Evolutionary conservation across 2,888 invertebrate genomes (phyloP).

Genomic region (Dendrolimus houi): DNA sequence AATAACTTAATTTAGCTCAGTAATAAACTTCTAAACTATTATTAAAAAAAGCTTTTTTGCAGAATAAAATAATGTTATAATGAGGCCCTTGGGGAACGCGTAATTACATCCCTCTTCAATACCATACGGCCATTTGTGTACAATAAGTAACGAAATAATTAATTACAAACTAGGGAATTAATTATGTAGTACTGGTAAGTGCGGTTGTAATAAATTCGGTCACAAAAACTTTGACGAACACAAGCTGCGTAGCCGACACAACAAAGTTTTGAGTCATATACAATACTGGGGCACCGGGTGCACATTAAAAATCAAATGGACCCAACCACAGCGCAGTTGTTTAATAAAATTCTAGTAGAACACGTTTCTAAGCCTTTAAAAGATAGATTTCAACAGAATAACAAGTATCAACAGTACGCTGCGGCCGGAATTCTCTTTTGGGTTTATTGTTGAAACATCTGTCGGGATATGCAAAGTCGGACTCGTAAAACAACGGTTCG

Average conservation of each 20-base stretch:
- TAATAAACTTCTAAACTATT: too few relatives aligned
- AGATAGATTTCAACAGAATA: constrained; percentile 44
- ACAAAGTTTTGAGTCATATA: not conserved
- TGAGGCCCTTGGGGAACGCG: not conserved
- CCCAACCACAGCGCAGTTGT: constrained; percentile 21
- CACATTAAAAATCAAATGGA: constrained; percentile 11
- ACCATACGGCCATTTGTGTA: not conserved
- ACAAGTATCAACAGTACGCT: constrained; percentile 40
- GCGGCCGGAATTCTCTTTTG: constrained; percentile 44
- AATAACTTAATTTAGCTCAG: too few relatives aligned
- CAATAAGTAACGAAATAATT: not conserved
- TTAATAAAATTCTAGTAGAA: constrained; percentile 38
- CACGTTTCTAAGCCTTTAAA: constrained; percentile 39
- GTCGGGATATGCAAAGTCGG: constrained; percentile 65
- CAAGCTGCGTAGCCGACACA: not conserved
- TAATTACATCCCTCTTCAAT: not conserved
- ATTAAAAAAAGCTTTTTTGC: too few relatives aligned
- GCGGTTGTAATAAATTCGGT: not conserved
- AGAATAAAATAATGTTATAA: not conserved
- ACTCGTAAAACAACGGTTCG: constrained; percentile 56
- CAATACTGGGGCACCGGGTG: not conserved
- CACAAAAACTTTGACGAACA: not conserved
- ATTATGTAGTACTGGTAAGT: not conserved
- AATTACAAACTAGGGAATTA: not conserved
- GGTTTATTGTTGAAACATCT: constrained; percentile 66